Evolutionary conservation across 2,888 invertebrate species (phyloP).

Genomic region (Heliothis peltigera): DNA sequence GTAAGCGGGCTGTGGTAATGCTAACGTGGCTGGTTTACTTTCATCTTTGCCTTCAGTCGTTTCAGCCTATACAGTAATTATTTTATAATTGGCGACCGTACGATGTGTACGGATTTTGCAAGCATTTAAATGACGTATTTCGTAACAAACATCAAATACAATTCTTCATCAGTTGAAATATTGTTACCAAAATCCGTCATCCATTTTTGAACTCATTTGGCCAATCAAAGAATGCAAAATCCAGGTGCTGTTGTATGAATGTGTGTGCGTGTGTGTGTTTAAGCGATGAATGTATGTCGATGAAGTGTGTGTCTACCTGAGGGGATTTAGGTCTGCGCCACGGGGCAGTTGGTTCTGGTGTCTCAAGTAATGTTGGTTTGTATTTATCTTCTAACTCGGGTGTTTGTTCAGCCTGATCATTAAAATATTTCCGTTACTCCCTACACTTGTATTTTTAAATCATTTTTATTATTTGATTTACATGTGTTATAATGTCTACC

Average conservation of each 20-base stretch:
- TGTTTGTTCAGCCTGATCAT: slow-evolving; percentile 84
- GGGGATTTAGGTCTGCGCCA: slow-evolving; percentile 84
- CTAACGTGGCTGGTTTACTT: slow-evolving; percentile 78
- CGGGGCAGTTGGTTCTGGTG: slow-evolving; percentile 74
- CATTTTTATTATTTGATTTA: slow-evolving; percentile 17
- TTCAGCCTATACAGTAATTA: slow-evolving; percentile 86
- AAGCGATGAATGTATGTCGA: slow-evolving; percentile 53
- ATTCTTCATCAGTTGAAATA: neutral
- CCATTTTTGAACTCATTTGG: slow-evolving; percentile 30
- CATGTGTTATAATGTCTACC: slow-evolving; percentile 70
- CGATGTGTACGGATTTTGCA: slow-evolving; percentile 65
- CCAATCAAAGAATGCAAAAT: slow-evolving; percentile 56
- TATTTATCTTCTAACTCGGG: slow-evolving; percentile 84
- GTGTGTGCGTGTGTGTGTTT: slow-evolving; percentile 56
- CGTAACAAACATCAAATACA: slow-evolving; percentile 23
- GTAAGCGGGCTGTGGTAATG: slow-evolving; percentile 81
- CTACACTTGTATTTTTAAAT: slow-evolving; percentile 38
- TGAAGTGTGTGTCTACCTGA: slow-evolving; percentile 76
- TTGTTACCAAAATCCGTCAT: slow-evolving; percentile 46
- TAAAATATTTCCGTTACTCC: slow-evolving; percentile 51
- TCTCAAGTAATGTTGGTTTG: slow-evolving; percentile 82
- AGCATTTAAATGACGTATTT: slow-evolving; percentile 50
- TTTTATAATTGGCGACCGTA: slow-evolving; percentile 83
- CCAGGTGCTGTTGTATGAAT: slow-evolving; percentile 54
- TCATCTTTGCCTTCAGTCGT: slow-evolving; percentile 77